phyloP scores from a whole-genome alignment of 2,797 vertebrate species.

The Anas acuta region DNA sequence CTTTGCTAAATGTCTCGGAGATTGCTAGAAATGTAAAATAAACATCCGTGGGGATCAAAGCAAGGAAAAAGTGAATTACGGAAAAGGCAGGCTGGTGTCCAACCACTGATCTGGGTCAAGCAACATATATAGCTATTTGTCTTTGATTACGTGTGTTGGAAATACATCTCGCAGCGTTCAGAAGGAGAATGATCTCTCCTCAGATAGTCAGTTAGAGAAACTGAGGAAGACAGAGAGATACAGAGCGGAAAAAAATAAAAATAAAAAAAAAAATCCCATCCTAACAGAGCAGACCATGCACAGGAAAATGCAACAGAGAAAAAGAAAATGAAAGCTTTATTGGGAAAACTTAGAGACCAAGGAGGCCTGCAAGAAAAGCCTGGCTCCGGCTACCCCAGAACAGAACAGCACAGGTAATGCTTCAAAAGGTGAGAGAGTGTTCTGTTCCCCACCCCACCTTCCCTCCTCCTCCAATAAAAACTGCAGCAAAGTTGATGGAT shows the following conservation, averaged over 20 bases:
- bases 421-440: neutral
- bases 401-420: neutral
- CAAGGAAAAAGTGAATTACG: neutral
- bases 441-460: neutral
- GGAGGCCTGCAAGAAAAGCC: neutral
- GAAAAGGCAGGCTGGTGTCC: neutral
- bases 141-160: neutral
- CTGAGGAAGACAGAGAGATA: neutral
- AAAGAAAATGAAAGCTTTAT: neutral
- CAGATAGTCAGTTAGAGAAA: neutral
- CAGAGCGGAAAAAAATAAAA: too few species aligned
- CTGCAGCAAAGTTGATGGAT: neutral
- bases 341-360: neutral
- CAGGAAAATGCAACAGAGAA: neutral
- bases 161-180: neutral
- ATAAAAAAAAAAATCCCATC: neutral
- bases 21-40: conserved; percentile 1
- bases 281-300: neutral
- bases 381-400: neutral
- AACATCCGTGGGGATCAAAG: conserved; percentile 12
- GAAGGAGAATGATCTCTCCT: neutral
- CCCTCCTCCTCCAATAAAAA: neutral
- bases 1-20: conserved; percentile 46
- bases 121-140: neutral
- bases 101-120: neutral